Evolutionary conservation across 1,140 invertebrate genomes (phyloP).

Genomic region (Saccostrea cuccullata): DNA sequence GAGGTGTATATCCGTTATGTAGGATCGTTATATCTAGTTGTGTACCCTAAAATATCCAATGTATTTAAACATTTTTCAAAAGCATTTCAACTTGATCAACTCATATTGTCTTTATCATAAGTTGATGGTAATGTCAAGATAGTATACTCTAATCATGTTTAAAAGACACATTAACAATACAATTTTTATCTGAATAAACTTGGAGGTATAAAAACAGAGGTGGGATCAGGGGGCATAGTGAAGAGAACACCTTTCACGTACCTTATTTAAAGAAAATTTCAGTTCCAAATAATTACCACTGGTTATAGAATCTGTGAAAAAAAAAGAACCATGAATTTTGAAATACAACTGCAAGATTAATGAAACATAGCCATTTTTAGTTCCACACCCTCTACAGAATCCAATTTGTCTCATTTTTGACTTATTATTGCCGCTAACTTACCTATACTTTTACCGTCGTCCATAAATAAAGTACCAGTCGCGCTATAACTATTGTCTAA

Average conservation of each 20-base stretch:
- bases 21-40: slow-evolving; percentile 1
- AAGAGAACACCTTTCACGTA: not conserved
- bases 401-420: not conserved
- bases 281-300: not conserved
- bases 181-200: too few species aligned
- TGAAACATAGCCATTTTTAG: not conserved
- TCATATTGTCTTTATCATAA: too few species aligned
- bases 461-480: slow-evolving; percentile 65
- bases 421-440: not conserved
- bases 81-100: too few species aligned
- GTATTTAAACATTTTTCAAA: too few species aligned
- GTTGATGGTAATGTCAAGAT: too few species aligned
- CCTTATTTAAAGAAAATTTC: not conserved
- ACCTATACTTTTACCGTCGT: slow-evolving; percentile 69
- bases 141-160: too few species aligned
- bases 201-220: too few species aligned
- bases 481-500: slow-evolving; percentile 76
- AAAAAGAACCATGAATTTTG: too few species aligned
- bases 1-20: slow-evolving; percentile 22
- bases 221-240: too few species aligned
- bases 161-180: too few species aligned
- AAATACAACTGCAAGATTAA: not conserved
- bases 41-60: not conserved
- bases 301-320: not conserved
- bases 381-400: not conserved